These are phyloP conservation scores for Chloroceryle inda DNA, from an alignment of 2,797 vertebrate species.

Conservation along the genomic window DNA sequence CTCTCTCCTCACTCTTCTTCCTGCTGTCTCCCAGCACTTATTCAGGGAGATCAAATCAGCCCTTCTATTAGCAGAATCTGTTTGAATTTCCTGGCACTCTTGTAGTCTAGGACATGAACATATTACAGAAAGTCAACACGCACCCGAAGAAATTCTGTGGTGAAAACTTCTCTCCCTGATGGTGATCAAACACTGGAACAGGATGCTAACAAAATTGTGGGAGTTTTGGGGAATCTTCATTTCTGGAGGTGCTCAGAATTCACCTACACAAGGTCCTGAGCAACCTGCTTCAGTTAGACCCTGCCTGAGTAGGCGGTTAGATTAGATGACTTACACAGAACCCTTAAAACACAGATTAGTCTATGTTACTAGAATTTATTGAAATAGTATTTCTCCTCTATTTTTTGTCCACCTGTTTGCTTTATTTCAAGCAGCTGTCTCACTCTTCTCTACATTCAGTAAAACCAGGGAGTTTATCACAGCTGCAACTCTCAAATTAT, in stretches of 20 bases:
- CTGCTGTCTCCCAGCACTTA: accelerated
- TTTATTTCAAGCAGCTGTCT: not conserved
- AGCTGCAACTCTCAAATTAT: not conserved
- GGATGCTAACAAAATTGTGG: not conserved
- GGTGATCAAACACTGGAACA: not conserved
- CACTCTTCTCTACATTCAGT: not conserved
- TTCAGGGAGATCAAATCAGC: too few species aligned
- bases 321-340: not conserved
- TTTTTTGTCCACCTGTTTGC: not conserved
- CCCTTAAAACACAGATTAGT: not conserved
- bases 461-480: not conserved
- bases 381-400: not conserved
- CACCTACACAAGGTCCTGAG: not conserved
- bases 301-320: not conserved
- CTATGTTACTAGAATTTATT: not conserved
- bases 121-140: not conserved
- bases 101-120: not conserved
- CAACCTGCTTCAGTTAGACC: not conserved
- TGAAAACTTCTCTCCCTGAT: not conserved
- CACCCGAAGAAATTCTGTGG: not conserved
- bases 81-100: not conserved
- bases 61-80: not conserved
- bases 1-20: not conserved
- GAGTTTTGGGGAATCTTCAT: not conserved
- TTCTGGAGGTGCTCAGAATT: not conserved